Evolutionary conservation across 2,888 invertebrate genomes (phyloP), one percentile per base, ranked within the genome.

Genomic region (Biston stratarius): DNA sequence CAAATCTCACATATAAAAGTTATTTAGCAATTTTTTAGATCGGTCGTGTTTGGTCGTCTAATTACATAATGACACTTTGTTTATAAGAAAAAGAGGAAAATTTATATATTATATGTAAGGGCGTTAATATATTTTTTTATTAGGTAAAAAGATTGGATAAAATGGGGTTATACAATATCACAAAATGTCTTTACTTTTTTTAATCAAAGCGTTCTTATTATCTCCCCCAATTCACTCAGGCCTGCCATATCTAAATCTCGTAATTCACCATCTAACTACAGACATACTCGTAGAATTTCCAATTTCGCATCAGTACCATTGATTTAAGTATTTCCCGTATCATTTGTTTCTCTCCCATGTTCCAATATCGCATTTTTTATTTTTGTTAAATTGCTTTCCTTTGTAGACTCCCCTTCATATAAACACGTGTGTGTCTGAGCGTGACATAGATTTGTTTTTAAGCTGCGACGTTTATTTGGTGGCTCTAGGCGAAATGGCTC

Each of bases 321-420:
- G 92, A 92, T 93, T 92, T 92, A 92, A 92, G 88, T 88, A 91
- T 91, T 89, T 90, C 91, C 90, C 85, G 88, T 92, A 89, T 92
- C 93, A 91, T 94, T 94, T 93, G 91, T 93, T 92, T 89, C 86
- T 78, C 74, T 78, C 74, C 78, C 84, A 78, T 72, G 83, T 84
- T 86, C 83, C 86, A 86, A 91, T 89, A 91, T 89, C 79, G 83
- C 82, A 84, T 89, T 91, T 92, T 91, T 88, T 90, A 90, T 91
- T 92, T 75, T 91, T 88, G 86, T 90, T 89, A 93, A 94, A 94
- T 93, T 91, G 91, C 92, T 92, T 92, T 90, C 81, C 89, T 93
- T 90, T 92, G 91, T 91, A 88, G 69, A 80, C 75, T 74, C 85
- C 88, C 87, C 86, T 84, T 87, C 88, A 85, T 89, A 89, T 81